Percentiles rank a stretch among this genome's conserved stretches.
Evolutionary conservation across 2,888 invertebrate species (phyloP).

Genomic region (Trichopoda pennipes): DNA sequence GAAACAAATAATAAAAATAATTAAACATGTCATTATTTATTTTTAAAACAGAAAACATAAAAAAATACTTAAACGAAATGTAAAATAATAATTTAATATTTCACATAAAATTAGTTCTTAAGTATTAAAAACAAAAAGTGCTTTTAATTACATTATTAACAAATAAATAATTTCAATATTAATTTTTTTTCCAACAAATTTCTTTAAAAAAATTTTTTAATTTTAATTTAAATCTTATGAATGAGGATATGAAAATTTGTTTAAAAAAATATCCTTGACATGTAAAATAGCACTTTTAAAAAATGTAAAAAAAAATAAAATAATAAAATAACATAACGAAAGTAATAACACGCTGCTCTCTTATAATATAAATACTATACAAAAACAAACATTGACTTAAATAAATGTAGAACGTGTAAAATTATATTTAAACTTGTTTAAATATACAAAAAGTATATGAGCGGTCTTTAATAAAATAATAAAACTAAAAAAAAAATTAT

Average conservation of each 20-base stretch:
- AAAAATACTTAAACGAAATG: too few species aligned
- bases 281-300: slow-evolving; percentile 29
- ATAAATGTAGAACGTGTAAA: background rate
- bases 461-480: slow-evolving; percentile 32
- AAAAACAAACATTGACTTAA: slow-evolving; percentile 19
- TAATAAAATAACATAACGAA: too few species aligned
- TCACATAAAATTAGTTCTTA: too few species aligned
- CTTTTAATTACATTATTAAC: too few species aligned
- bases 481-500: slow-evolving; percentile 40
- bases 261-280: slow-evolving; percentile 73
- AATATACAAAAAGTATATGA: slow-evolving; percentile 13
- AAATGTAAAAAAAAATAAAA: too few species aligned
- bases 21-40: too few species aligned
- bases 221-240: slow-evolving; percentile 15
- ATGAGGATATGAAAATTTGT: slow-evolving; percentile 74
- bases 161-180: slow-evolving; percentile 1
- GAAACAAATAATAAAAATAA: too few species aligned
- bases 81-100: too few species aligned
- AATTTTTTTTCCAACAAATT: background rate
- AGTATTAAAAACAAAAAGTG: too few species aligned
- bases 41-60: too few species aligned
- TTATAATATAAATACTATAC: slow-evolving; percentile 11
- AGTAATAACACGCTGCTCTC: slow-evolving; percentile 7
- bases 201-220: background rate
- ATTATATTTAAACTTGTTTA: slow-evolving; percentile 17